Evolutionary conservation across 2,113 vertebrate genomes (phyloP), one percentile per base, ranked within the genome.

Genomic region (Chloropsis hardwickii): DNA sequence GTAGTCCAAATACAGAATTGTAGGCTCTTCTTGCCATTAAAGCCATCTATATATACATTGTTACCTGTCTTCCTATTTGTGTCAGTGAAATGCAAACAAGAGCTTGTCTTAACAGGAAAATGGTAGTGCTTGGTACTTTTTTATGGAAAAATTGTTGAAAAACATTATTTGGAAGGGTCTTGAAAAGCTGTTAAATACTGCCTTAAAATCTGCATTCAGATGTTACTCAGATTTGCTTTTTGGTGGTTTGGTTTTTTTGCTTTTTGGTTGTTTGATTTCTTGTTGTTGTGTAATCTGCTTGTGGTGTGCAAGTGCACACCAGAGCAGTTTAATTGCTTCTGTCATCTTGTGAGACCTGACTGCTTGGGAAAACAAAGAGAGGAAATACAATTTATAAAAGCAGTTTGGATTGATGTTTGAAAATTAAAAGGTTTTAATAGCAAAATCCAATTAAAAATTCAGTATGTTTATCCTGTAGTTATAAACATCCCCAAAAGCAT

Each of bases 11-110:
- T 39, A 37, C 11, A 74, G 56, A 86, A 81, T 8, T 60, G 44
- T 15, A 65, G 15, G 57, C 27, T 29, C 3, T 71, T 81, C 12
- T 37, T 69, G 37, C 69, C n/a, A 12, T 45, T 74, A 40, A 74
- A 51, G 23, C 44, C 58, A 10, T 29, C 28, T 87, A 4, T 40
- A 44, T 87, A 4, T 40, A 44, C 50, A 42, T 50, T 57, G 25
- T 31, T 44, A 53, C 14, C 7, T 0, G 0, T 51, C 69, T 84
- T 66, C 44, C 27, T 73, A 0, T 74, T 53, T 78, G 23, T 57
- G 42, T 72, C 44, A 64, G 31, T 53, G 58, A 67, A 85, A 35
- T 40, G 21, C 10, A 8, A 67, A 0, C 33, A 85, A 72, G 53
- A 60, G 53, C 65, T 79, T 79, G 22, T 40, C 65, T 76, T 72